Evolutionary conservation across 2,888 invertebrate species (phyloP), one percentile per base, ranked within the genome.

Genomic region (Erebia palarica): DNA sequence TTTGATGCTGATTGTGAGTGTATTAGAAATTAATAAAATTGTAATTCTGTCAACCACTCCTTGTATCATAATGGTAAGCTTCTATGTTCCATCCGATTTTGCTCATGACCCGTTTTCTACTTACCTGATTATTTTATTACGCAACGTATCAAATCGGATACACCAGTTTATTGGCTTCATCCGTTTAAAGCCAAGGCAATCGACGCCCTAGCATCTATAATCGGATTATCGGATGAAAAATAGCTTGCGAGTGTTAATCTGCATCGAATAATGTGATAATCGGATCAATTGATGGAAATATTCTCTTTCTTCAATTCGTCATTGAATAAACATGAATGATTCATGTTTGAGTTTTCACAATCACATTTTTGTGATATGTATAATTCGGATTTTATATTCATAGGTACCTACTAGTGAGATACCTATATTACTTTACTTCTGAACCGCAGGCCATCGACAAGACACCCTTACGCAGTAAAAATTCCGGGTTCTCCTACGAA

Each of bases 141-240:
- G 47, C 63, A 63, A 63, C 18, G 57, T 47, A 66, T 60, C 68
- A 73, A 71, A 73, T 73, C 73, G 73, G 73, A 73, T 73, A 59
- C 67, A 36, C 65, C n/a, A 59, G 44, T 73, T 71, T 68, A 71
- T 68, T 44, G 73, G 73, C 73, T 73, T 73, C 73, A 73, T 71
- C 73, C 71, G 71, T 71, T 73, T 73, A 71, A 51, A 68, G 66
- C 51, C 65, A 65, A 71, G 65, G 57, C 68, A 66, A 65, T 47
- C 71, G 14, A 18, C 16, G 71, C 65, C 57, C 14, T 55, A 44
- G 27, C 55, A 57, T 68, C 63, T 21, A 58, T 61, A 53, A 71
- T 68, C 69, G 27, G 59, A 68, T 68, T 68, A 66, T 66, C 11
- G 47, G 21, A 66, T 47, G 66, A 47, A 66, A 66, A 66, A 57